Conservation (phyloP, 1,140 invertebrate species). For the Drosophila nigromelanica region DNA sequence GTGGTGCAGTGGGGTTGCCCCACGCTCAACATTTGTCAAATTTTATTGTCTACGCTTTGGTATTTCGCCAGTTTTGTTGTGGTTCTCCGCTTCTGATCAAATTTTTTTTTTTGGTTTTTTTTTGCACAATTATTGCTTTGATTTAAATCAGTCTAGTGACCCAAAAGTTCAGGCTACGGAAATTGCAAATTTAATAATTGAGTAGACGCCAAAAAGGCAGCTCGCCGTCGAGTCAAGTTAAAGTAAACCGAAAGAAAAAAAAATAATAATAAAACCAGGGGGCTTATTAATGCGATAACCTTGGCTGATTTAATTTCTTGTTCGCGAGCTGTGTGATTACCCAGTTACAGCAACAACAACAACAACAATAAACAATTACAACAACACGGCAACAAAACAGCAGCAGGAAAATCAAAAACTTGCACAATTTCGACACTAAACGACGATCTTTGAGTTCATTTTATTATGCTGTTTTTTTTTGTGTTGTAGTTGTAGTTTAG, state of each 20-base stretch:
- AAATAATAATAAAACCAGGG: slow-evolving; percentile 37
- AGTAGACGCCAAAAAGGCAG: slow-evolving; percentile 52
- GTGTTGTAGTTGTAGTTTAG: slow-evolving; percentile 16
- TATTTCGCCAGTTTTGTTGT: slow-evolving; percentile 44
- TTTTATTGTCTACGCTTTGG: slow-evolving; percentile 49
- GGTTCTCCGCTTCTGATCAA: slow-evolving; percentile 14
- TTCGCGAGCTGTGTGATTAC: slow-evolving; percentile 73
- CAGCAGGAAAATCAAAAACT: slow-evolving; percentile 68
- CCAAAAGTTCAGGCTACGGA: slow-evolving; percentile 83
- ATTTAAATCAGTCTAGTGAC: slow-evolving; percentile 84
- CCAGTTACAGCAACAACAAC: slow-evolving; percentile 31
- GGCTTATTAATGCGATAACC: slow-evolving; percentile 83
- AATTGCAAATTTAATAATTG: slow-evolving; percentile 84
- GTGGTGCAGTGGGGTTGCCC: slow-evolving; percentile 17
- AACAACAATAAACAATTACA: slow-evolving; percentile 32
- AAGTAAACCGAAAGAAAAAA: slow-evolving; percentile 6
- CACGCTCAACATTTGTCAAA: slow-evolving; percentile 65
- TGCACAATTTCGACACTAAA: slow-evolving; percentile 82
- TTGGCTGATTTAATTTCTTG: slow-evolving; percentile 81
- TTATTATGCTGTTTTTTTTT: not conserved
- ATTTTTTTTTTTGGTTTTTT: slow-evolving; percentile 27
- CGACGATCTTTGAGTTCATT: slow-evolving; percentile 60
- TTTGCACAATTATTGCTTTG: slow-evolving; percentile 81
- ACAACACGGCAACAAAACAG: slow-evolving; percentile 45
- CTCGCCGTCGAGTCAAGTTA: slow-evolving; percentile 20